A percentile compares a stretch with the other conserved stretches of the same genome.
phyloP scores from a whole-genome alignment of 1,140 invertebrate genomes.

The Thaumatotibia leucotreta region DNA sequence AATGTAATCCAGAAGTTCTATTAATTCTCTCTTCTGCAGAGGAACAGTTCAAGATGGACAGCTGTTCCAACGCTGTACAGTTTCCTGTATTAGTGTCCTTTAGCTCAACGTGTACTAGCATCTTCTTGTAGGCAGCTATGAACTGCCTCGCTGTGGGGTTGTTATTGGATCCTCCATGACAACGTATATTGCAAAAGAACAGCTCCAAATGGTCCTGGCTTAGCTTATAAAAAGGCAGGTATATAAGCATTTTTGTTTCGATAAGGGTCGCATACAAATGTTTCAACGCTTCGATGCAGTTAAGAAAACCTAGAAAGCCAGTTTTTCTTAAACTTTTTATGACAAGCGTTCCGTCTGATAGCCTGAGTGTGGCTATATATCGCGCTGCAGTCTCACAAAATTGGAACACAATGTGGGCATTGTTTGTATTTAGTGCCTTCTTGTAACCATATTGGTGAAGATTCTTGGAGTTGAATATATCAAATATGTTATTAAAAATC shows the following conservation, averaged over 20 bases:
- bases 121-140: background rate
- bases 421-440: slow-evolving; percentile 16
- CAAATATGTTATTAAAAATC: slow-evolving; percentile 21
- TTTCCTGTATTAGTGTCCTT: background rate
- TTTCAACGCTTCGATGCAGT: too few relatives aligned
- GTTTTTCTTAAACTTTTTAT: too few relatives aligned
- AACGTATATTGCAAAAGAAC: slow-evolving; percentile 6
- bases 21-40: too few relatives aligned
- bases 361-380: background rate
- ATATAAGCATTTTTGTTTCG: background rate
- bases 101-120: slow-evolving; percentile 3
- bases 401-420: background rate
- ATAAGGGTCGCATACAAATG: too few relatives aligned
- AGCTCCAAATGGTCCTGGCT: slow-evolving; percentile 14
- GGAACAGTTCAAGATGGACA: too few relatives aligned
- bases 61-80: background rate
- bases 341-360: too few relatives aligned
- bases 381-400: background rate
- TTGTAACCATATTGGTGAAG: slow-evolving; percentile 13
- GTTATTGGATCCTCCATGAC: slow-evolving; percentile 5
- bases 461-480: slow-evolving; percentile 18
- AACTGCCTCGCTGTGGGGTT: slow-evolving; percentile 10
- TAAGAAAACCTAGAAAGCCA: too few relatives aligned
- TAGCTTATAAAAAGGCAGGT: background rate
- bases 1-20: too few relatives aligned